A percentile compares a stretch with the other conserved stretches of the same genome.
These are phyloP conservation scores for Penaeus chinensis DNA, from an alignment of 1,140 invertebrate species.

Conservation along the genomic window DNA sequence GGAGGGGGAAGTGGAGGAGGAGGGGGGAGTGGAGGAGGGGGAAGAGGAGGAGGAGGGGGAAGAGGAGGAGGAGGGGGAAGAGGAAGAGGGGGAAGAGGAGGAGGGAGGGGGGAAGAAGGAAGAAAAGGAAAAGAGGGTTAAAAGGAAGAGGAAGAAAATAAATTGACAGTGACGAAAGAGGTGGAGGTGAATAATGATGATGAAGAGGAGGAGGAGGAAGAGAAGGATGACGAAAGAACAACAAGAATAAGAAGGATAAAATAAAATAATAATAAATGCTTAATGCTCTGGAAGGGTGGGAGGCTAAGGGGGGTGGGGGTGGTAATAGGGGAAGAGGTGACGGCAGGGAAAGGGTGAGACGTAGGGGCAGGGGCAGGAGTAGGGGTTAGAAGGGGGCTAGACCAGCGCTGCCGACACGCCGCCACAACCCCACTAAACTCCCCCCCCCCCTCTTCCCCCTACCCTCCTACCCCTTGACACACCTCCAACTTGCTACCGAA, in stretches of 20 bases:
- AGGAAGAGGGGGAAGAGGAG: neutral
- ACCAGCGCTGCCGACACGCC: too few relatives aligned
- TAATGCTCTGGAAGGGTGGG: neutral
- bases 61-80: neutral
- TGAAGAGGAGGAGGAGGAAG: neutral
- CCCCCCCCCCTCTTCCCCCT: too few relatives aligned
- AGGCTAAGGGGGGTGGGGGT: neutral
- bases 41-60: constrained; percentile 1
- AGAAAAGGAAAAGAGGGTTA: neutral
- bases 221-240: neutral
- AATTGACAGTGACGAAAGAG: neutral
- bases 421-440: too few relatives aligned
- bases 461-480: too few relatives aligned
- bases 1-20: neutral
- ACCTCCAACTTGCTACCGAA: too few relatives aligned
- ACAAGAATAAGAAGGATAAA: too few relatives aligned
- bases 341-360: too few relatives aligned
- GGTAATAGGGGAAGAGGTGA: neutral
- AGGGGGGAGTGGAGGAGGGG: neutral
- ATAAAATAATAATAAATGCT: too few relatives aligned
- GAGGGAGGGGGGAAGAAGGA: neutral
- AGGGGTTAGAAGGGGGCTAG: neutral
- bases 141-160: neutral
- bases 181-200: neutral
- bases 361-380: neutral